Percentiles rank a stretch among this genome's conserved stretches.
phyloP scores from a whole-genome alignment of 2,888 invertebrate species.

The Dermolepida albohirtum region DNA sequence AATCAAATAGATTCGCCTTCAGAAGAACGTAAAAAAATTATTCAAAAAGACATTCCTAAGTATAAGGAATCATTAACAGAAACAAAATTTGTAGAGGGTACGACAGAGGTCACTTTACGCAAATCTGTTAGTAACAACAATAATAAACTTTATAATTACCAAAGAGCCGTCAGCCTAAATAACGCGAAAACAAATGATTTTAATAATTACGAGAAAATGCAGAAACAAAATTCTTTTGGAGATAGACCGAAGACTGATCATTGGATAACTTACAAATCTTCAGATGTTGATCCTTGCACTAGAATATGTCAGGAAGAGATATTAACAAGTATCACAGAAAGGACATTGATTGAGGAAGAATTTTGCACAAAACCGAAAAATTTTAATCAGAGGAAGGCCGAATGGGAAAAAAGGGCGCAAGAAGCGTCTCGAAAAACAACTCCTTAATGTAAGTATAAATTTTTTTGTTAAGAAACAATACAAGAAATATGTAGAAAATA shows the following conservation, averaged over 20 bases:
- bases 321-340: conserved; percentile 53
- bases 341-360: conserved; percentile 56
- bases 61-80: conserved; percentile 54
- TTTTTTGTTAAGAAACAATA: no score
- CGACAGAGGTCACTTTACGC: conserved; percentile 57
- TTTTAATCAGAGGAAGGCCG: conserved; percentile 79
- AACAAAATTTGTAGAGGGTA: conserved; percentile 50
- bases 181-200: conserved; percentile 53
- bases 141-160: conserved; percentile 45
- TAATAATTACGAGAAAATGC: conserved; percentile 54
- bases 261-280: conserved; percentile 42
- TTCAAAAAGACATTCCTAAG: conserved; percentile 49
- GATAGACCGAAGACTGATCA: conserved; percentile 61
- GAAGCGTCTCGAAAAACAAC: conserved; percentile 73
- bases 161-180: conserved; percentile 56
- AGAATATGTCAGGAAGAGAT: conserved; percentile 48
- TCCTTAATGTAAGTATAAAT: conserved; percentile 49
- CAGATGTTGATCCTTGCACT: conserved; percentile 37
- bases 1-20: conserved; percentile 71
- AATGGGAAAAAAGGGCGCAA: conserved; percentile 83
- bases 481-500: no score
- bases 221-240: conserved; percentile 57
- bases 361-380: conserved; percentile 73
- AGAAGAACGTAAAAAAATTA: conserved; percentile 65
- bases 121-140: conserved; percentile 51